Conservation (phyloP, 2,797 vertebrate species). For the Australoheros facetus region DNA sequence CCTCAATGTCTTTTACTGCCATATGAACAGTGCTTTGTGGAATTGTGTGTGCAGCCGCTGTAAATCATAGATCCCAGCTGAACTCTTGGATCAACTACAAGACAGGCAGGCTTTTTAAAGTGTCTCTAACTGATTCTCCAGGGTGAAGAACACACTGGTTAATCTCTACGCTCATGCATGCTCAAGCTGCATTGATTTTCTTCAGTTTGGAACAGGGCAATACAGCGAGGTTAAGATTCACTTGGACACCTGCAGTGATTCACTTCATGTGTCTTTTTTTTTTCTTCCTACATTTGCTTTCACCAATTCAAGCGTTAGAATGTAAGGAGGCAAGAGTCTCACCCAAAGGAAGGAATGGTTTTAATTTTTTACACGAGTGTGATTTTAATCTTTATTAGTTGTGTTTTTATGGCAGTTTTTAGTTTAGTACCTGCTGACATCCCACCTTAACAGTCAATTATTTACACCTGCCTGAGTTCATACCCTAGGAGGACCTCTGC, state of each 20-base stretch:
- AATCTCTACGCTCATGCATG: conserved; percentile 10
- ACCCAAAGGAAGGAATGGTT: too few species aligned
- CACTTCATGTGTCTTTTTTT: neutral
- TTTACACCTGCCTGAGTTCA: too few species aligned
- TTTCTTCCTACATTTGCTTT: neutral
- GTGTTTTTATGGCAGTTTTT: too few species aligned
- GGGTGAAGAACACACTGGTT: conserved; percentile 40
- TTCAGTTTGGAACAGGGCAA: neutral
- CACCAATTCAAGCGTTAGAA: neutral
- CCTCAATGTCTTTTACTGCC: conserved; percentile 21
- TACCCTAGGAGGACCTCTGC: too few species aligned
- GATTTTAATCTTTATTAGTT: too few species aligned
- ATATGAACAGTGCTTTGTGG: conserved; percentile 35
- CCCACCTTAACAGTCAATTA: too few species aligned
- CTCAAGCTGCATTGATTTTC: conserved; percentile 14
- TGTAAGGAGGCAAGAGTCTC: neutral
- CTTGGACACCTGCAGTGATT: conserved; percentile 10
- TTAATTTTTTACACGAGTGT: too few species aligned
- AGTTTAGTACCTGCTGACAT: too few species aligned
- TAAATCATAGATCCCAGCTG: conserved; percentile 75
- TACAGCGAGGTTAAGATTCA: too few species aligned
- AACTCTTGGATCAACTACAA: conserved; percentile 71
- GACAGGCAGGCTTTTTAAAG: conserved; percentile 78
- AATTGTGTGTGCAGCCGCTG: conserved; percentile 51
- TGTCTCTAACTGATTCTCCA: conserved; percentile 73